These are phyloP conservation scores for Anas platyrhynchos DNA, from an alignment of 2,113 vertebrate genomes.

Conservation along the genomic window DNA sequence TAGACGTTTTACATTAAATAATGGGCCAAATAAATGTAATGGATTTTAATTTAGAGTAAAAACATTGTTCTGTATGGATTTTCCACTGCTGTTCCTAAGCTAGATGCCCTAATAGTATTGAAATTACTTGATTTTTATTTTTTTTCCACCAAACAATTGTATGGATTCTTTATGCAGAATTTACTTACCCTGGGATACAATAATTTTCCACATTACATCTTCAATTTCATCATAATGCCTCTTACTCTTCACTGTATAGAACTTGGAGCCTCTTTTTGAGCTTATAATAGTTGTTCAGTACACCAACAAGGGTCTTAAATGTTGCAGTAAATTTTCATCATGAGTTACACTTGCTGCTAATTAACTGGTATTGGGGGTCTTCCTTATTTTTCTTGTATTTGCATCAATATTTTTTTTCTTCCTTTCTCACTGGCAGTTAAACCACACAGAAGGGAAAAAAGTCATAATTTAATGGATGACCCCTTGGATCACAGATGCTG, in stretches of 20 bases:
- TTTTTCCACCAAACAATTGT: not conserved
- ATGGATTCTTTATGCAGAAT: not conserved
- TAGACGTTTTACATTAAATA: not conserved
- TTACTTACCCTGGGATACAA: not conserved
- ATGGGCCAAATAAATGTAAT: not conserved
- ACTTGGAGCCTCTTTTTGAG: not conserved
- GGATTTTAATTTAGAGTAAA: not conserved
- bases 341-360: not conserved
- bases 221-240: not conserved
- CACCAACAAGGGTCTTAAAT: not conserved
- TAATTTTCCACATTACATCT: not conserved
- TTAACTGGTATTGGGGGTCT: not conserved
- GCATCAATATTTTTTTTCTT: not conserved
- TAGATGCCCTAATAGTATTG: not conserved
- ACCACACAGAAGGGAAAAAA: not conserved
- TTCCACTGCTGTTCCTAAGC: not conserved
- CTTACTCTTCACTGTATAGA: not conserved
- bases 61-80: not conserved
- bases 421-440: not conserved
- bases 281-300: not conserved
- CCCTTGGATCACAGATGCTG: constrained; percentile 49
- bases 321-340: not conserved
- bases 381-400: not conserved
- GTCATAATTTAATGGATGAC: constrained; percentile 54
- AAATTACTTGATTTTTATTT: not conserved